Evolutionary conservation across 2,888 invertebrate genomes (phyloP), one percentile per base, ranked within the genome.

Genomic region (Microctonus aethiopoides): DNA sequence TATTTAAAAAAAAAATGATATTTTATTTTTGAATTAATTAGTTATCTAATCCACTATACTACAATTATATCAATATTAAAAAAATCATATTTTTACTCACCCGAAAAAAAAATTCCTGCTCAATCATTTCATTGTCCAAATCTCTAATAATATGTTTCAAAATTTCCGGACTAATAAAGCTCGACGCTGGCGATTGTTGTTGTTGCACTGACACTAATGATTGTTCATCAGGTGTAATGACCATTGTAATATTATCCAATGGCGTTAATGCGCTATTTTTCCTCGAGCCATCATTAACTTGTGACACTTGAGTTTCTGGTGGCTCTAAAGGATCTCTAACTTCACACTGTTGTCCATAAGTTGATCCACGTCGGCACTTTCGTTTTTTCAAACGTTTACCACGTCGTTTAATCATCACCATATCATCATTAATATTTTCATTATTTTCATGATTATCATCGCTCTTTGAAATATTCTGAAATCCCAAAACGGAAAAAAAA

Each of bases 41-140:
- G n/a, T n/a, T n/a, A n/a, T 20, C 34, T 32, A 26, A 9, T 59
- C 11, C 11, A 13, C 36, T 11, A n/a, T 11, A 13, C 36, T 11
- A n/a, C 2, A n/a, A 46, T n/a, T 16, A 56, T 68, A 56, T n/a
- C n/a, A n/a, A n/a, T n/a, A n/a, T n/a, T n/a, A n/a, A n/a, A n/a
- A n/a, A n/a, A n/a, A n/a, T n/a, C n/a, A 54, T 7, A 16, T 39
- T 54, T 1, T 13, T 39, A 68, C 67, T 77, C 80, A 92, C 92
- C 88, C 91, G 91, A 1, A 87, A 81, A 81, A 92, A 90, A 81
- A 93, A 92, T 81, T 93, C 93, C 26, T 89, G 90, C 75, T 93
- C 92, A 34, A 93, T 90, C 10, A 90, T 89, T 71, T 92, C 91
- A 69, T 90, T 89, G 76, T 92, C 91, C 16, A 93, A 88, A 81